These are phyloP conservation scores for Syngnathus floridae DNA, from an alignment of 2,113 vertebrate species.

Conservation along the genomic window DNA sequence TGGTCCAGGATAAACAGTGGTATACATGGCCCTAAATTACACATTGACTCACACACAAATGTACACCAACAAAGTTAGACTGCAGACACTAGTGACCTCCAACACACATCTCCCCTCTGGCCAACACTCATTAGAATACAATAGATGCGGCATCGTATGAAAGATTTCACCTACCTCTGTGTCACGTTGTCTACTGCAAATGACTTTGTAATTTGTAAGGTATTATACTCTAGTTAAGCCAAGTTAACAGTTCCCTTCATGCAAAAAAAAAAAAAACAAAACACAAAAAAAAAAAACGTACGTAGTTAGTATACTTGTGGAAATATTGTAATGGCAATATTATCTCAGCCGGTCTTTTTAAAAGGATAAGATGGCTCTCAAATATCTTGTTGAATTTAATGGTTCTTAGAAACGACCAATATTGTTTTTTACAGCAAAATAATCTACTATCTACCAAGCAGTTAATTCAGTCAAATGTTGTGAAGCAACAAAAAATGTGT, in stretches of 20 bases:
- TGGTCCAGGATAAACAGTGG: background rate
- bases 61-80: background rate
- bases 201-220: background rate
- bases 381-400: background rate
- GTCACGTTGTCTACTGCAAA: background rate
- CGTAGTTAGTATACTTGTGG: background rate
- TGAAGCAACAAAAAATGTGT: too few species aligned
- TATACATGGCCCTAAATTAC: background rate
- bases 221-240: background rate
- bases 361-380: background rate
- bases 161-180: background rate
- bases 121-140: background rate
- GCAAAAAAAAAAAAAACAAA: background rate
- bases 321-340: constrained; percentile 6
- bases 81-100: background rate
- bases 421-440: background rate
- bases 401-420: background rate
- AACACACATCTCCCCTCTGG: background rate
- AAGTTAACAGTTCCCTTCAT: background rate
- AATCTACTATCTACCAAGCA: background rate
- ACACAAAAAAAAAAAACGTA: background rate
- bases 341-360: background rate
- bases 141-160: background rate
- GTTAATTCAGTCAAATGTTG: background rate
- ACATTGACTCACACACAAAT: background rate